These are phyloP conservation scores for Oryzias celebensis DNA, from an alignment of 2,113 vertebrate genomes.

Conservation along the genomic window DNA sequence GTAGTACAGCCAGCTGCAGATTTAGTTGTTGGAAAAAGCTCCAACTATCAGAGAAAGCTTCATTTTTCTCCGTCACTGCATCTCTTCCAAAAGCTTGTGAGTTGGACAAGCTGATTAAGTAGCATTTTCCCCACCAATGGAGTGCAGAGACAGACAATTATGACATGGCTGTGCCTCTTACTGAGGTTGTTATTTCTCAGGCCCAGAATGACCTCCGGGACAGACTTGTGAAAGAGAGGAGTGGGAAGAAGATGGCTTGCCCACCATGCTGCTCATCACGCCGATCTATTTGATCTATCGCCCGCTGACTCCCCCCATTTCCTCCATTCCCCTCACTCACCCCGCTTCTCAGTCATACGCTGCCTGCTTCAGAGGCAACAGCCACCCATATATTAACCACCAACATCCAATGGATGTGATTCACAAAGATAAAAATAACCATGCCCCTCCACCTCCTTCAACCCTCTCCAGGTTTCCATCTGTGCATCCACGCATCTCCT, in stretches of 20 bases:
- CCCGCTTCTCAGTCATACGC: slow-evolving; percentile 19
- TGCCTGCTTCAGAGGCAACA: slow-evolving; percentile 24
- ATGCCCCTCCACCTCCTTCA: slow-evolving; percentile 8
- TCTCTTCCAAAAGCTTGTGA: slow-evolving; percentile 31
- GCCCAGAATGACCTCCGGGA: slow-evolving; percentile 47
- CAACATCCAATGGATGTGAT: slow-evolving; percentile 39
- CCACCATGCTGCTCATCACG: slow-evolving; percentile 47
- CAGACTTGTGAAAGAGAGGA: slow-evolving; percentile 19
- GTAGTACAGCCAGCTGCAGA: background rate
- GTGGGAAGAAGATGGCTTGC: slow-evolving; percentile 17
- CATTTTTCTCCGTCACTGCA: background rate
- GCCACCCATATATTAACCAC: slow-evolving; percentile 55
- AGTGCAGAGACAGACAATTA: slow-evolving; percentile 46
- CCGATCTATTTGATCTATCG: slow-evolving; percentile 49
- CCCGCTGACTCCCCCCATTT: slow-evolving; percentile 15
- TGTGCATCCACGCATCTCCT: slow-evolving; percentile 28
- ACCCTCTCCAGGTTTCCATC: slow-evolving; percentile 32
- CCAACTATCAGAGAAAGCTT: background rate
- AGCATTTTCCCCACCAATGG: slow-evolving; percentile 50
- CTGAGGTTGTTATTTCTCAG: slow-evolving; percentile 34
- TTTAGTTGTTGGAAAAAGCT: background rate
- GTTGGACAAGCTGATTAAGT: slow-evolving; percentile 49
- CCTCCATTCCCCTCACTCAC: background rate
- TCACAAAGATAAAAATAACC: slow-evolving; percentile 43
- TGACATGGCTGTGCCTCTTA: slow-evolving; percentile 11